Conservation (phyloP, 2,113 vertebrate genomes). For the Electrona antarctica region DNA sequence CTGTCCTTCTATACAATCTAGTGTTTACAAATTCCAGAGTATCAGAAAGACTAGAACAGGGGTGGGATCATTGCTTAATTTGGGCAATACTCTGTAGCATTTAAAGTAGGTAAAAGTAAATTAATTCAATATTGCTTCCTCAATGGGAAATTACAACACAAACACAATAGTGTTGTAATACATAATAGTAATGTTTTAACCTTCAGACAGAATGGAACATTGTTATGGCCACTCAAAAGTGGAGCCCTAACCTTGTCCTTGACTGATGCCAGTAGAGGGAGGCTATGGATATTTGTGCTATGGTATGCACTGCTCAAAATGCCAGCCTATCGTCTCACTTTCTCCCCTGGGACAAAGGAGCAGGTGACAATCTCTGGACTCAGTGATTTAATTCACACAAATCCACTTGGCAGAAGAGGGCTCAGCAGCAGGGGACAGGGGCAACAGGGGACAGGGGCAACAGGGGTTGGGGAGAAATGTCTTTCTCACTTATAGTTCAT, state of each 20-base stretch:
- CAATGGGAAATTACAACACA: no score
- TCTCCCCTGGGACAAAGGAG: slow-evolving; percentile 25
- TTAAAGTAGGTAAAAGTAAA: no score
- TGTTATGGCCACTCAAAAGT: neutral
- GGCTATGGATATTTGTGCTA: slow-evolving; percentile 33
- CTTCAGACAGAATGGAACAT: neutral
- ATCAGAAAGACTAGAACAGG: no score
- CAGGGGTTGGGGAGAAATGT: no score
- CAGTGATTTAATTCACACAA: slow-evolving; percentile 23
- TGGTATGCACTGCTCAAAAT: slow-evolving; percentile 17
- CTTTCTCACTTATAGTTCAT: no score
- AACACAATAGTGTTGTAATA: no score
- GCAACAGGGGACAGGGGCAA: no score
- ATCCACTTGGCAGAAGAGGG: slow-evolving; percentile 3
- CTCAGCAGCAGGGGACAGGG: neutral
- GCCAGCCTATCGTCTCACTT: slow-evolving; percentile 34
- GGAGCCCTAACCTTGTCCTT: slow-evolving; percentile 19
- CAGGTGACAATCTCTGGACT: slow-evolving; percentile 10
- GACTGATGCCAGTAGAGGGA: slow-evolving; percentile 5
- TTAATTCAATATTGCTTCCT: no score
- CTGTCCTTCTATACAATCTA: no score
- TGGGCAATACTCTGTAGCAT: no score
- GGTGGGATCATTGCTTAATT: no score
- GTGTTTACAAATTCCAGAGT: no score
- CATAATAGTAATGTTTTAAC: neutral